Evolutionary conservation across 2,797 vertebrate species (phyloP).

Genomic region (Potorous gilbertii): DNA sequence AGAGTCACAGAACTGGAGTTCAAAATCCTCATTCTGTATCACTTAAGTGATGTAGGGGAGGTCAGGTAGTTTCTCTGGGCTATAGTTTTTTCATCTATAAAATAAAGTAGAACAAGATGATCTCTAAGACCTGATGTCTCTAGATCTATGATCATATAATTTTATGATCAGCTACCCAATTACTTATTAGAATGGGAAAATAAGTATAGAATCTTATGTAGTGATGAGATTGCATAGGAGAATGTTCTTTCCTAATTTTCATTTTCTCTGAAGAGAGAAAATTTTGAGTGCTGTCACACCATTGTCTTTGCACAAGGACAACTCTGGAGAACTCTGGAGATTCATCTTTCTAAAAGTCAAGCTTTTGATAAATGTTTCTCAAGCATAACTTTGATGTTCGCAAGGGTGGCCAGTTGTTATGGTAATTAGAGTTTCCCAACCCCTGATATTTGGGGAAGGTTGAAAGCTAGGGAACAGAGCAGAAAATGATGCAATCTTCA

Average conservation of each 20-base stretch:
- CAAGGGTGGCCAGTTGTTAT: constrained; percentile 24
- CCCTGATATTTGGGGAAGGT: neutral
- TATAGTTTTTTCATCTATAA: neutral
- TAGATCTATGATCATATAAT: neutral
- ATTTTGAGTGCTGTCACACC: neutral
- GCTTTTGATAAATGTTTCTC: constrained; percentile 34
- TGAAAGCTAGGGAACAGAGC: constrained; percentile 6
- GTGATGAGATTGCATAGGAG: neutral
- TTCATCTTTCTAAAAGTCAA: constrained; percentile 15
- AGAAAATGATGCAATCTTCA: neutral
- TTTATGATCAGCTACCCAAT: neutral
- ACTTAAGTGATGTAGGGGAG: neutral
- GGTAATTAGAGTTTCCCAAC: constrained; percentile 42
- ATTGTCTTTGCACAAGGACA: constrained; percentile 41
- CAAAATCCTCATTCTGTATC: neutral
- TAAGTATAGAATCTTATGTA: constrained; percentile 4
- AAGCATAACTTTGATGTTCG: constrained; percentile 39
- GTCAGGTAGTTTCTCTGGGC: neutral
- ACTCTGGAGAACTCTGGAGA: constrained; percentile 25
- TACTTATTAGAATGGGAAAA: neutral
- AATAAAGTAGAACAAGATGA: neutral
- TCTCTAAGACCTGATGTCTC: neutral
- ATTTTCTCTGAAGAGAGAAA: constrained; percentile 40
- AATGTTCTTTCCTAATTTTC: neutral
- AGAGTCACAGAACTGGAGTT: neutral